A percentile compares a stretch with the other conserved stretches of the same genome.
Evolutionary conservation across 2,888 invertebrate genomes (phyloP).

Genomic region (Platycheirus albimanus): DNA sequence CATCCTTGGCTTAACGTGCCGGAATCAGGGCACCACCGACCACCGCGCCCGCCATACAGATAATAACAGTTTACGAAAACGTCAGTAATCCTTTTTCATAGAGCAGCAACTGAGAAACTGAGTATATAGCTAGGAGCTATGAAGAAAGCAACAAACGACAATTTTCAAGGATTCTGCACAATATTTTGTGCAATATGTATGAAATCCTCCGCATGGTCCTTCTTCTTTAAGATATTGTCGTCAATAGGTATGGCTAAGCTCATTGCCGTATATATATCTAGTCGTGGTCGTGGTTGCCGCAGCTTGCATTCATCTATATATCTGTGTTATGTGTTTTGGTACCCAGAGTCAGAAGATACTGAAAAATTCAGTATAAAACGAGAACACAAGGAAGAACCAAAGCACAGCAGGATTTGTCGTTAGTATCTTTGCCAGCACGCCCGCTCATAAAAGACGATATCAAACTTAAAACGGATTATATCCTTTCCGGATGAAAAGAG

Average conservation of each 20-base stretch:
- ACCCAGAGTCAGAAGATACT: no score
- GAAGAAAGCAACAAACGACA: constrained; percentile 50
- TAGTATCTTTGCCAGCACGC: constrained; percentile 52
- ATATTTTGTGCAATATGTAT: constrained; percentile 70
- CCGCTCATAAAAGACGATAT: constrained; percentile 73
- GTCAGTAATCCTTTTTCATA: constrained; percentile 71
- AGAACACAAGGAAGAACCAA: constrained; percentile 8
- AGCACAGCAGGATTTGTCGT: constrained; percentile 56
- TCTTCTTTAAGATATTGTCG: constrained; percentile 67
- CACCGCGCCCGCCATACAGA: constrained; percentile 51
- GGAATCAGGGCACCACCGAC: constrained; percentile 70
- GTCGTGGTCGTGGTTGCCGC: background rate
- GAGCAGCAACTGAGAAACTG: constrained; percentile 10
- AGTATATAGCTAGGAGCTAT: background rate
- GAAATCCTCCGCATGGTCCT: constrained; percentile 51
- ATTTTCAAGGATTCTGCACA: constrained; percentile 72
- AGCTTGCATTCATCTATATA: constrained; percentile 6
- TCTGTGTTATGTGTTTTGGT: no score
- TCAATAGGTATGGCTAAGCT: constrained; percentile 57
- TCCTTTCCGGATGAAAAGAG: constrained; percentile 62
- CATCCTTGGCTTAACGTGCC: constrained; percentile 65
- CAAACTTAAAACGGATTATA: constrained; percentile 73
- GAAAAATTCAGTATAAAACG: background rate
- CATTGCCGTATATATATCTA: background rate
- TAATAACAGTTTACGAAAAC: constrained; percentile 74